These are phyloP conservation scores for Caenorhabditis sp. DNA, from an alignment of 2,888 invertebrate species.

Conservation along the genomic window DNA sequence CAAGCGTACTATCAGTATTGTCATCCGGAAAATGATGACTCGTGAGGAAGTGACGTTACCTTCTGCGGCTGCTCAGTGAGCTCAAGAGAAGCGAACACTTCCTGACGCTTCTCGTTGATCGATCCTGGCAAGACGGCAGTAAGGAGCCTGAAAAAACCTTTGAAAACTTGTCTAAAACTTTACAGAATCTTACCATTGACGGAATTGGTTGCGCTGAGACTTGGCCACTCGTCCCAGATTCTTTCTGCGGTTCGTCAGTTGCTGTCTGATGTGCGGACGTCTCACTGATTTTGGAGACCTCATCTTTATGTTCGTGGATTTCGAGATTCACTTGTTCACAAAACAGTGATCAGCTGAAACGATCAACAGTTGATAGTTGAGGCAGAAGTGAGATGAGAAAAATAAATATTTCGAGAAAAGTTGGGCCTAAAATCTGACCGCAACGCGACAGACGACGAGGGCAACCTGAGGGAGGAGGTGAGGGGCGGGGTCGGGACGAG, in stretches of 20 bases:
- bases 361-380: too few species aligned
- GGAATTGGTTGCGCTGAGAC: slow-evolving; percentile 50
- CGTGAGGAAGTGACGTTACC: slow-evolving; percentile 8
- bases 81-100: slow-evolving; percentile 44
- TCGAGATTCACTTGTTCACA: slow-evolving; percentile 60
- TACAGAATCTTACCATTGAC: slow-evolving; percentile 31
- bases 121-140: slow-evolving; percentile 52
- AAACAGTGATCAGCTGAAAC: slow-evolving; percentile 58
- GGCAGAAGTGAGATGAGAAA: too few species aligned
- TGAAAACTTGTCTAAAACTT: neutral
- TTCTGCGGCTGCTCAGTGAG: slow-evolving; percentile 43
- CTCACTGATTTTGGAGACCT: slow-evolving; percentile 66
- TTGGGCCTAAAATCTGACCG: slow-evolving; percentile 58
- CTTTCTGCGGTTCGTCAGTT: slow-evolving; percentile 62
- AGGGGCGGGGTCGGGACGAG: slow-evolving; percentile 42
- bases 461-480: slow-evolving; percentile 33
- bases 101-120: slow-evolving; percentile 40
- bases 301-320: slow-evolving; percentile 62
- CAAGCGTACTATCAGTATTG: slow-evolving; percentile 6
- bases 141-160: slow-evolving; percentile 43
- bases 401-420: slow-evolving; percentile 7
- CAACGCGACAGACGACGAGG: slow-evolving; percentile 52
- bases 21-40: slow-evolving; percentile 2
- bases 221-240: slow-evolving; percentile 62
- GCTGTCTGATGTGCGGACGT: slow-evolving; percentile 63